Evolutionary conservation across 2,797 vertebrate genomes (phyloP).

Genomic region (Betta splendens): DNA sequence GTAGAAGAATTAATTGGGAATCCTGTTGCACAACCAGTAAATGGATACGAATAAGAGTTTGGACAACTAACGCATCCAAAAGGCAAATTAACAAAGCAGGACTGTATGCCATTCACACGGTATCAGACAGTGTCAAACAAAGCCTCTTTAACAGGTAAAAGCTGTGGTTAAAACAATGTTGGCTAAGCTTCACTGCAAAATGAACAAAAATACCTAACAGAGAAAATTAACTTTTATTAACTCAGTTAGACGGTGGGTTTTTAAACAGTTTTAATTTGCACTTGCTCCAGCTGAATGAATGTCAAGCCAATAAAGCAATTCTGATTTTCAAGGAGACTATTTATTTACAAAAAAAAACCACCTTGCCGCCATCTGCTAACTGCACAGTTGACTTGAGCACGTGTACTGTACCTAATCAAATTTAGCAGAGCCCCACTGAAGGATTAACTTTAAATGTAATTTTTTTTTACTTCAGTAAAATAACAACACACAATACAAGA

Average conservation of each 20-base stretch:
- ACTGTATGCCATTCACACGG: conserved; percentile 76
- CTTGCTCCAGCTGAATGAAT: conserved; percentile 73
- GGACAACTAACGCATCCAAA: conserved; percentile 71
- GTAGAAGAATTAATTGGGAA: conserved; percentile 64
- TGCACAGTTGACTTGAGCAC: conserved; percentile 89
- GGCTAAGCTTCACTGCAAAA: conserved; percentile 44
- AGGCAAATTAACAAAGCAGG: conserved; percentile 74
- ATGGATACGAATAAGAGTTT: conserved; percentile 76
- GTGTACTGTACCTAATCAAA: conserved; percentile 96
- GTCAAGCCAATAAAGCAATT: conserved; percentile 75
- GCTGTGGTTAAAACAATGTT: conserved; percentile 50
- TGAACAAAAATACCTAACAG: conserved; percentile 36
- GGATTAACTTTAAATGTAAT: conserved; percentile 81
- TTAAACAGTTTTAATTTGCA: conserved; percentile 63
- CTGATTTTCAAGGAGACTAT: conserved; percentile 78
- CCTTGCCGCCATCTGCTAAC: conserved; percentile 86
- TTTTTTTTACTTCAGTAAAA: conserved; percentile 52
- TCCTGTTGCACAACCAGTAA: conserved; percentile 65
- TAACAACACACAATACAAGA: conserved; percentile 61
- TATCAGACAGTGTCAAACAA: conserved; percentile 75
- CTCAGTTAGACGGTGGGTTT: conserved; percentile 25
- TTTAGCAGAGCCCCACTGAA: conserved; percentile 89
- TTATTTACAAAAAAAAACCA: conserved; percentile 71
- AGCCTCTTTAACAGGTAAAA: conserved; percentile 75
- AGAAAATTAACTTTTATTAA: conserved; percentile 39